Evolutionary conservation across 2,888 invertebrate species (phyloP), one percentile per base, ranked within the genome.

Genomic region (Eupithecia subfuscata): DNA sequence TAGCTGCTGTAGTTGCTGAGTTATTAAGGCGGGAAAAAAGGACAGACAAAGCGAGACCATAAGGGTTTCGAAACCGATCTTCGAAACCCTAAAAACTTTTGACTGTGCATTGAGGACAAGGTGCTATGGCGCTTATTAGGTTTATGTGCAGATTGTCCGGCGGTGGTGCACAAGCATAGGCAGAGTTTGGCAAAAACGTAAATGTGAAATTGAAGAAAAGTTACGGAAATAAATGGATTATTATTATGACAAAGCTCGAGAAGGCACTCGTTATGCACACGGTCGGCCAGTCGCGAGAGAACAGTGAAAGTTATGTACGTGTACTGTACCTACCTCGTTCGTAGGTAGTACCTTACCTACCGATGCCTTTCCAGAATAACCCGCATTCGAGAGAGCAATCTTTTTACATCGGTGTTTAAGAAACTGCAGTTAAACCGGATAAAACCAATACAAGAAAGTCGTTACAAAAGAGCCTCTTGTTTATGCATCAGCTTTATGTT

Each of bases 291-390:
- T 74, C 71, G 48, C 18, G 56, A 43, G 52, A 56, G 65, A 71
- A 60, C 69, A 74, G 76, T 74, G 76, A 74, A 74, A 76, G 74
- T 76, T 37, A 52, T 16, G 16, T 14, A 9, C 7, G 16, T 63
- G 16, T 56, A 22, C n/a, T 1, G 52, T 52, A 56, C 56, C 56
- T 56, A 56, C 56, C 22, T 22, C 48, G 18, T 18, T 18, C 48
- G 18, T 9, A 18, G 16, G n/a, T n/a, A 18, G 48, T n/a, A 48
- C 16, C 30, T 30, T 2, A n/a, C n/a, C 45, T 2, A 52, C 22
- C 56, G 56, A 56, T 70, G 40, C 40, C 48, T 72, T 73, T 60
- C 71, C 69, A 8, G 63, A 68, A 71, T 63, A 37, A 52, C 52
- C 48, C 34, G 40, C 69, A 69, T 65, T 63, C 25, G 1, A 34